Base-by-base conservation (phyloP, 1,140 invertebrate species). In the Nasonia vitripennis region DNA sequence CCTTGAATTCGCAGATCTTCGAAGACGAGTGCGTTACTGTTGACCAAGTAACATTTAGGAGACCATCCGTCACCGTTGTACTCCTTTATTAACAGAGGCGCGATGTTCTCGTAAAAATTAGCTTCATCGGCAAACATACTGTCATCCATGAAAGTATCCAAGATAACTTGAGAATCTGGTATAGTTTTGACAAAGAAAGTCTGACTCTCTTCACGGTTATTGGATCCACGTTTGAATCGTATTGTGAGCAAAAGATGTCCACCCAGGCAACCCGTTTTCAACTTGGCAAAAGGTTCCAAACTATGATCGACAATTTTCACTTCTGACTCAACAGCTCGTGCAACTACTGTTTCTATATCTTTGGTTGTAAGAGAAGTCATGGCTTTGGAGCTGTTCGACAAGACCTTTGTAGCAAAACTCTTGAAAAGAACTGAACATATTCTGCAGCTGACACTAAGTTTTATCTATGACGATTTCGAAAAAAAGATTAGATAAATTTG, bases 121-220 rank as follows among this genome's bases (percentile, higher is more conserved):
- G 67, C 11, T 31, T 86, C 79, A 62, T 71, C 80, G 17, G 14
- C 11, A 31, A 55, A 37, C 3, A 55, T 27, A 4, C 6, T 45
- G 1, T 75, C 14, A 6, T 86, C 84, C 6, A 70, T 10, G 5
- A 81, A 20, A 7, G 1, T 6, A 14, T 70, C 23, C 2, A 20
- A n/a, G 0, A 81, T 10, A n/a, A 34, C 6, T n/a, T 14, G 17
- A 0, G 27, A 34, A 0, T 79, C 62, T 7, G 78, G 41, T 10
- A 20, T 62, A 3, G 27, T 37, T 45, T 86, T 82, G 0, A 81
- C 79, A 62, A 86, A 86, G 20, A 80, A 80, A 11, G 62, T 37
- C 5, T n/a, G 20, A 55, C 5, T 41, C 6, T 70, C n/a, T 11
- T 20, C 14, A 34, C 1, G 67, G 51, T 0, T 5, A 10, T 55